Evolutionary conservation across 2,888 invertebrate genomes (phyloP).

Genomic region (Ferrisia virgata): DNA sequence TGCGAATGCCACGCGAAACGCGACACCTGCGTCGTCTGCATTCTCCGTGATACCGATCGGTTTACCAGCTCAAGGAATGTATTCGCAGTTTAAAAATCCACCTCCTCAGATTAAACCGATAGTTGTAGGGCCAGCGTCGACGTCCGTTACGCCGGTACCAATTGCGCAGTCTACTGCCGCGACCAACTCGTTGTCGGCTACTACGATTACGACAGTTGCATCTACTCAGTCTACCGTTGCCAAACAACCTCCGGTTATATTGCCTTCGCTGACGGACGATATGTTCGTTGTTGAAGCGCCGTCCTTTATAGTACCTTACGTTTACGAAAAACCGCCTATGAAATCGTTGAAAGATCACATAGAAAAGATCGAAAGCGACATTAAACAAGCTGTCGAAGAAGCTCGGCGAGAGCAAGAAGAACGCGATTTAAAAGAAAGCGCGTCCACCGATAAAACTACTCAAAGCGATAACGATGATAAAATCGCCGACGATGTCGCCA

Average conservation of each 20-base stretch:
- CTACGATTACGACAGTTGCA: slow-evolving; percentile 50
- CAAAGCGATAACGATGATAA: slow-evolving; percentile 51
- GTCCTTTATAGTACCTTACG: slow-evolving; percentile 88
- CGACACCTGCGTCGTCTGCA: slow-evolving; percentile 19
- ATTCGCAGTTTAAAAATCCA: slow-evolving; percentile 51
- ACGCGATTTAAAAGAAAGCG: slow-evolving; percentile 53
- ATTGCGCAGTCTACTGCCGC: background rate
- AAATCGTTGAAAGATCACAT: slow-evolving; percentile 73
- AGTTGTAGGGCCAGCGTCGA: slow-evolving; percentile 33
- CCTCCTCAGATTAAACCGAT: slow-evolving; percentile 47
- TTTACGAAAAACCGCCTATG: slow-evolving; percentile 83
- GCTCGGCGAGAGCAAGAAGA: slow-evolving; percentile 53
- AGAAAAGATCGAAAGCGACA: slow-evolving; percentile 59
- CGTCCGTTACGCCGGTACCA: slow-evolving; percentile 29
- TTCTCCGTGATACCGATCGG: slow-evolving; percentile 49
- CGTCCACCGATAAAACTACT: slow-evolving; percentile 49
- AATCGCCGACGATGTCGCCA: slow-evolving; percentile 53
- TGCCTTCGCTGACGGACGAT: slow-evolving; percentile 83
- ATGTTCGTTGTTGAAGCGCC: slow-evolving; percentile 92
- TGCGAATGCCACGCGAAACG: background rate
- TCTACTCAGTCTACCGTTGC: slow-evolving; percentile 48
- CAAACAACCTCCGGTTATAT: slow-evolving; percentile 60
- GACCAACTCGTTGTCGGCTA: background rate
- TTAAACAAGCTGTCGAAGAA: slow-evolving; percentile 51
- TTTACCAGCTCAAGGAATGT: slow-evolving; percentile 63